Percentiles rank a stretch among this genome's conserved stretches.
Conservation (phyloP, 2,113 vertebrate species). For the Barbus barbus region DNA sequence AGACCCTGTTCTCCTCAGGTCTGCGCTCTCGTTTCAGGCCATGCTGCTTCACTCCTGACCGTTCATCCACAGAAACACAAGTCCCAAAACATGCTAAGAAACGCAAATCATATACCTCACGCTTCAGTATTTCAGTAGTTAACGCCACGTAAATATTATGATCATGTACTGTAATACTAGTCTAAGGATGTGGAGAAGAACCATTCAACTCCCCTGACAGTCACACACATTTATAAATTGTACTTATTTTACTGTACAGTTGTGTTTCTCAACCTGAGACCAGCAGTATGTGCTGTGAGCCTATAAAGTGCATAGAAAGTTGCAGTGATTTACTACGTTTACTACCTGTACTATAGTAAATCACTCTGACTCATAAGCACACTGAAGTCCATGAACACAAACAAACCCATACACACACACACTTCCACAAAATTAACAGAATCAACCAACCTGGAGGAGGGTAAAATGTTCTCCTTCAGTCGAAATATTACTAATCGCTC, state of each 20-base stretch:
- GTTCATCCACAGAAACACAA: not conserved
- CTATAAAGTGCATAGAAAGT: not conserved
- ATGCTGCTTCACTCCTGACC: not conserved
- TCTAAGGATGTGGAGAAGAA: too few species aligned
- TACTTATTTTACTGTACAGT: not conserved
- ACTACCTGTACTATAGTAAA: not conserved
- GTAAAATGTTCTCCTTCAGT: constrained; percentile 48
- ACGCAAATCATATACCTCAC: not conserved
- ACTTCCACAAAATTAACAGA: constrained; percentile 50
- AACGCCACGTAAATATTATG: too few species aligned
- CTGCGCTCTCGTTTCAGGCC: constrained; percentile 62
- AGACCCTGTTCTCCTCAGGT: constrained; percentile 66
- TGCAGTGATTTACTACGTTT: not conserved
- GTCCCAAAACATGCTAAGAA: constrained; percentile 21
- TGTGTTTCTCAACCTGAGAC: too few species aligned
- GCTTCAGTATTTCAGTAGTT: too few species aligned
- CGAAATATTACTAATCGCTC: constrained; percentile 70
- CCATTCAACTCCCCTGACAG: too few species aligned
- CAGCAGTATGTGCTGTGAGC: too few species aligned
- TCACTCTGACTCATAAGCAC: constrained; percentile 3
- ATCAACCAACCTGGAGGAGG: constrained; percentile 54
- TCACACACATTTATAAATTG: not conserved
- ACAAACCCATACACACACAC: constrained; percentile 12
- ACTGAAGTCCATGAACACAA: not conserved
- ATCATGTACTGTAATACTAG: too few species aligned